A percentile compares a stretch with the other conserved stretches of the same genome.
Evolutionary conservation across 2,888 invertebrate species (phyloP).

Genomic region (Drosophila barbarae): DNA sequence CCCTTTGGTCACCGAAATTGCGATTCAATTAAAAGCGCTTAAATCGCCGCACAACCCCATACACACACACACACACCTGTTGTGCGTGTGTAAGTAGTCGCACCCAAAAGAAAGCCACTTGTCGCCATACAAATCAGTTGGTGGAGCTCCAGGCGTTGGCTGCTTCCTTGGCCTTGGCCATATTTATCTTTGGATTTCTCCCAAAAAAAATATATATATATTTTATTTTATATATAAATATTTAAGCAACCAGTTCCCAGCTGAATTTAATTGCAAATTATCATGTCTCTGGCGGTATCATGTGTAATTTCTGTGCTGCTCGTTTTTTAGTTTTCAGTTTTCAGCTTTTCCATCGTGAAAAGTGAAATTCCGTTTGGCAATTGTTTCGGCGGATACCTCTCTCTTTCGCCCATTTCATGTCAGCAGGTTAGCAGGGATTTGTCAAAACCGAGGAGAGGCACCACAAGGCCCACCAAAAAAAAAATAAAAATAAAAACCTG

Average conservation of each 20-base stretch:
- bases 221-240: conserved; percentile 15
- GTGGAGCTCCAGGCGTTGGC: conserved; percentile 43
- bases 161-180: conserved; percentile 59
- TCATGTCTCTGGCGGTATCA: conserved; percentile 45
- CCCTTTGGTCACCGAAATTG: conserved; percentile 46
- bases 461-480: not conserved
- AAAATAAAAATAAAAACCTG: not conserved
- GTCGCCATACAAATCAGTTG: conserved; percentile 60
- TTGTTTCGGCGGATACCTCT: conserved; percentile 27
- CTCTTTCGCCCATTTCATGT: conserved; percentile 54
- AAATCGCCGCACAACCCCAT: conserved; percentile 26
- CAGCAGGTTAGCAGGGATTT: conserved; percentile 72
- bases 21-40: conserved; percentile 71
- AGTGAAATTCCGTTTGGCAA: conserved; percentile 60
- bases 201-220: conserved; percentile 41
- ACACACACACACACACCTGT: not conserved
- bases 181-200: conserved; percentile 54
- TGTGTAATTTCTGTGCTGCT: conserved; percentile 48
- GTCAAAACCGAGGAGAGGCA: conserved; percentile 44
- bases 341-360: conserved; percentile 57
- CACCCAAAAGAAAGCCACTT: conserved; percentile 66
- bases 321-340: conserved; percentile 35
- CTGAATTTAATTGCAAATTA: conserved; percentile 67
- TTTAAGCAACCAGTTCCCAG: conserved; percentile 58
- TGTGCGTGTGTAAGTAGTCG: conserved; percentile 40